These are phyloP conservation scores for Zhuqinia jingwanae DNA, from an alignment of 2,888 invertebrate species.

Conservation along the genomic window DNA sequence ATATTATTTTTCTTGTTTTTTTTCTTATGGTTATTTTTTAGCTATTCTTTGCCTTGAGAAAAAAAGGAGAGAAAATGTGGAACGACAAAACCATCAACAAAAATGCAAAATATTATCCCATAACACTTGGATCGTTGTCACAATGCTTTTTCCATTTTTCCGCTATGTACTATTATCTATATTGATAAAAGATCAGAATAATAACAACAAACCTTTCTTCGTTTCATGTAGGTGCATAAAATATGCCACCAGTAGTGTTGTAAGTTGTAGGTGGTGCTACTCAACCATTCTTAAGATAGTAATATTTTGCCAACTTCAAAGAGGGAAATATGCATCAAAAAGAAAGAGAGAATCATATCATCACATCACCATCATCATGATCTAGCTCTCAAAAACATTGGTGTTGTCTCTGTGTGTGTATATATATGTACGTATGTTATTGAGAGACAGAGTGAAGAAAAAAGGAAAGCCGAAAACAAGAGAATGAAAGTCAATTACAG, in stretches of 20 bases:
- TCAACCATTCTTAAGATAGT: neutral
- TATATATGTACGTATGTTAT: no score
- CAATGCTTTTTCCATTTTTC: neutral
- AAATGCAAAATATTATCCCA: conserved; percentile 41
- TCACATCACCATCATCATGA: neutral
- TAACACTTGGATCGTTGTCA: neutral
- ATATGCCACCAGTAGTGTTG: no score
- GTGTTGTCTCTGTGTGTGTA: neutral
- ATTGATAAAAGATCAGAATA: neutral
- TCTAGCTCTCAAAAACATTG: conserved; percentile 7
- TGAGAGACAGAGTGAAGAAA: neutral
- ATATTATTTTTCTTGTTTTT: no score
- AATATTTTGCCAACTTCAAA: conserved; percentile 45
- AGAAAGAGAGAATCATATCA: conserved; percentile 13
- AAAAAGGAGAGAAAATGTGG: conserved; percentile 10
- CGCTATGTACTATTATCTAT: conserved; percentile 37
- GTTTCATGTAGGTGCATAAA: no score
- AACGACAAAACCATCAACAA: conserved; percentile 17
- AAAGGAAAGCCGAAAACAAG: neutral
- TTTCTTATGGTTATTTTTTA: neutral
- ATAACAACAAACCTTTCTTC: conserved; percentile 32
- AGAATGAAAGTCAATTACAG: conserved; percentile 65
- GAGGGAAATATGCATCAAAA: conserved; percentile 24
- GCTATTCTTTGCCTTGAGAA: no score
- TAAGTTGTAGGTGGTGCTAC: no score